These are phyloP conservation scores for Tetragnatha versicolor DNA, from an alignment of 1,140 invertebrate genomes.

Conservation along the genomic window DNA sequence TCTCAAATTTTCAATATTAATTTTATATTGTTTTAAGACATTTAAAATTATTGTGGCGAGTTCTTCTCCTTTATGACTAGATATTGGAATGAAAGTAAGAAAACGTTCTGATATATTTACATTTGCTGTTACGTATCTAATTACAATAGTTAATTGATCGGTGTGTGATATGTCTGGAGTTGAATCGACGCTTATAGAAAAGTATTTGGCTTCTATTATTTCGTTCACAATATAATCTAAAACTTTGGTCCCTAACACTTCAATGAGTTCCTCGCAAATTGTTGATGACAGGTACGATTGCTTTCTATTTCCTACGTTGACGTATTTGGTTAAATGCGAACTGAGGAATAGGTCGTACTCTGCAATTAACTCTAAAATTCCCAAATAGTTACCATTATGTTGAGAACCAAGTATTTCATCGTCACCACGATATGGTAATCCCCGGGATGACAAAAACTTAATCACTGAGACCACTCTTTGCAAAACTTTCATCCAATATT, in stretches of 20 bases:
- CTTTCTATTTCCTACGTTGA: neutral
- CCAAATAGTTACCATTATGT: slow-evolving; percentile 24
- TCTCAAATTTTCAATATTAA: too few relatives aligned
- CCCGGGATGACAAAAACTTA: neutral
- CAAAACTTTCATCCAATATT: slow-evolving; percentile 16
- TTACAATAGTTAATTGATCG: neutral
- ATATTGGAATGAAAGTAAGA: too few relatives aligned
- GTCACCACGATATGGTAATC: neutral
- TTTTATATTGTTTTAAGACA: too few relatives aligned
- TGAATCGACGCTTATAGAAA: slow-evolving; percentile 16
- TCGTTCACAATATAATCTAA: neutral
- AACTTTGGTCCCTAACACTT: slow-evolving; percentile 10
- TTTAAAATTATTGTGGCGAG: too few relatives aligned
- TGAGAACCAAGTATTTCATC: slow-evolving; percentile 2
- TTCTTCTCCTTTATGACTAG: too few relatives aligned
- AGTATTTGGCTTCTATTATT: slow-evolving; percentile 17
- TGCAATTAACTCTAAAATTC: neutral
- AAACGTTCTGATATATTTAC: too few relatives aligned
- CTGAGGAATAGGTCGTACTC: neutral
- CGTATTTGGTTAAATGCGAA: neutral
- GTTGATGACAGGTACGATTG: slow-evolving; percentile 10
- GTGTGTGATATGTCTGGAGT: slow-evolving; percentile 47
- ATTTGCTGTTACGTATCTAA: neutral
- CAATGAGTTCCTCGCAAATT: slow-evolving; percentile 17
- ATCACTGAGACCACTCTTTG: neutral